Conservation (phyloP, 2,113 vertebrate genomes). For the Puma concolor region DNA sequence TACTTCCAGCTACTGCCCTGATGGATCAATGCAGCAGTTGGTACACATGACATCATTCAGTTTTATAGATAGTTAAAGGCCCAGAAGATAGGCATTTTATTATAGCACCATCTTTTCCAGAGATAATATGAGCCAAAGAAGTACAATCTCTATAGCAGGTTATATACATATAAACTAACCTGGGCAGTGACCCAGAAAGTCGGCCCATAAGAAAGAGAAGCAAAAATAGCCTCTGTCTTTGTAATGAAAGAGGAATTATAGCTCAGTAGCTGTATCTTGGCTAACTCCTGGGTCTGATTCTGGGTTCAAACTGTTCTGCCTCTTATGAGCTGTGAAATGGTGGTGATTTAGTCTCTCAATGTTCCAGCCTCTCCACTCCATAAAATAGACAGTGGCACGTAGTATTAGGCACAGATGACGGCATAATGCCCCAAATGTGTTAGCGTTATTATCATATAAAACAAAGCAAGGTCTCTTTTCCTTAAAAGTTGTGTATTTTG, state of each 20-base stretch:
- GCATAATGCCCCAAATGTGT: not conserved
- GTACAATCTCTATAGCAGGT: not conserved
- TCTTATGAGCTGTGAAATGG: not conserved
- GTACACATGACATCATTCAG: not conserved
- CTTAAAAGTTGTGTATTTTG: not conserved
- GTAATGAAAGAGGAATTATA: not conserved
- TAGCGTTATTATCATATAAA: not conserved
- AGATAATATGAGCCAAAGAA: not conserved
- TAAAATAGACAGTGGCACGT: not conserved
- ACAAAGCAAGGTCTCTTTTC: not conserved
- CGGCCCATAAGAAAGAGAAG: not conserved
- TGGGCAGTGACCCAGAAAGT: not conserved
- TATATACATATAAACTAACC: not conserved
- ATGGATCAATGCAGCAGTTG: slow-evolving; percentile 78
- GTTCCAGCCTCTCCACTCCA: not conserved
- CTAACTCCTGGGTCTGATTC: not conserved
- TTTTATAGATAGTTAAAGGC: not conserved
- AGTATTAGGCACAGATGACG: not conserved
- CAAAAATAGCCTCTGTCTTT: not conserved
- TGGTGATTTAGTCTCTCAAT: not conserved
- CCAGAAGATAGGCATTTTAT: not conserved
- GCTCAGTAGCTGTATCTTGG: not conserved
- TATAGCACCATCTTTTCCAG: not conserved
- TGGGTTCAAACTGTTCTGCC: not conserved
- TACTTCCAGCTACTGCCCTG: slow-evolving; percentile 63